Evolutionary conservation across 2,113 vertebrate genomes (phyloP).

Genomic region (Platycercus adscitus): DNA sequence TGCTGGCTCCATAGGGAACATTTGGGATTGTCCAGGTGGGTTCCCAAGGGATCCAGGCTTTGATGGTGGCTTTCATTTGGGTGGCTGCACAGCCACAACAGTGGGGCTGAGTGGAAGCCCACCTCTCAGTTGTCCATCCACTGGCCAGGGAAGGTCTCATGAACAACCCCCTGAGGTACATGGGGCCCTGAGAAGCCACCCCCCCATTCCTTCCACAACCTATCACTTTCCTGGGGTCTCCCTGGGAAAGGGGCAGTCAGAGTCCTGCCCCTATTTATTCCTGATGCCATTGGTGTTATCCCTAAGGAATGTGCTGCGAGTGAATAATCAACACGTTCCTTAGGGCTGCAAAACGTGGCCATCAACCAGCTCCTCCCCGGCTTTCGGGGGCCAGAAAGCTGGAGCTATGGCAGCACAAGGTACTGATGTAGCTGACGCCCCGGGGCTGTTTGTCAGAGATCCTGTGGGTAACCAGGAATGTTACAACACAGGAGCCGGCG

Average conservation of each 20-base stretch:
- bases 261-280: background rate
- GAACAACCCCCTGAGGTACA: accelerated
- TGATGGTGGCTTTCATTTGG: background rate
- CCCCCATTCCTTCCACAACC: accelerated
- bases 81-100: background rate
- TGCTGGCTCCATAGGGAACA: accelerated
- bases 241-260: too few relatives aligned
- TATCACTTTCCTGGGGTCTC: background rate
- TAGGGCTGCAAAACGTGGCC: background rate
- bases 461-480: constrained; percentile 12
- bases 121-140: background rate
- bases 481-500: background rate
- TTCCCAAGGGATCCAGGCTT: background rate
- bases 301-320: background rate
- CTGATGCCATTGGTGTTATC: accelerated
- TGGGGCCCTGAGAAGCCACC: background rate
- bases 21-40: background rate
- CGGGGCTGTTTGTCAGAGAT: background rate
- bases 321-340: background rate
- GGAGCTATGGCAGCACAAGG: background rate
- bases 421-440: background rate
- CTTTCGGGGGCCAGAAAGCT: background rate
- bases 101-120: background rate
- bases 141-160: background rate
- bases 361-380: background rate